Conservation (phyloP, 2,797 vertebrate species). For the Adrianichthys oophorus region DNA sequence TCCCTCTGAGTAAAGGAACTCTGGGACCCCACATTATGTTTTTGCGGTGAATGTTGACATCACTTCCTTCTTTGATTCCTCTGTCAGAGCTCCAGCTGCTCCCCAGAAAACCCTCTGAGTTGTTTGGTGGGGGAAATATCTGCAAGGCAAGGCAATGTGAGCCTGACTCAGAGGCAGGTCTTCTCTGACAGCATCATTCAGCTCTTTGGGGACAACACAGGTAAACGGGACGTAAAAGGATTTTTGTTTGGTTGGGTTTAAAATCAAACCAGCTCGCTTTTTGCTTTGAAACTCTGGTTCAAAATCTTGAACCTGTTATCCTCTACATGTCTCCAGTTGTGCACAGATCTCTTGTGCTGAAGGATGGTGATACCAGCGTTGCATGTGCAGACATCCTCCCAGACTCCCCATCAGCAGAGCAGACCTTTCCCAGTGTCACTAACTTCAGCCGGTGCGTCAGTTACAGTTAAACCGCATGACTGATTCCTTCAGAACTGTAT, state of each 20-base stretch:
- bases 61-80: constrained; percentile 11
- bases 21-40: too few relatives aligned
- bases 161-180: constrained; percentile 54
- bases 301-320: not conserved
- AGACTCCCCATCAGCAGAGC: constrained; percentile 65
- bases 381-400: constrained; percentile 74
- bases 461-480: too few relatives aligned
- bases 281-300: not conserved
- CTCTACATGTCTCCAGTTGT: constrained; percentile 63
- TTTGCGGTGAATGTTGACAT: not conserved
- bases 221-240: constrained; percentile 22
- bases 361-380: constrained; percentile 23
- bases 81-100: constrained; percentile 68
- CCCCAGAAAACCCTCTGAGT: constrained; percentile 53
- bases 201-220: constrained; percentile 76
- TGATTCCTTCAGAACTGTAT: too few relatives aligned
- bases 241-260: not conserved
- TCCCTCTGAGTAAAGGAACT: too few relatives aligned
- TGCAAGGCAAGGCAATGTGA: constrained; percentile 63
- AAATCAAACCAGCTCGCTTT: not conserved
- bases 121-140: constrained; percentile 80
- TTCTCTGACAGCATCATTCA: constrained; percentile 68
- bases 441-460: constrained; percentile 70
- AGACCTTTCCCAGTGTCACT: constrained; percentile 62
- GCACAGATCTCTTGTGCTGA: constrained; percentile 69